These are phyloP conservation scores for Agrochola macilenta DNA, from an alignment of 2,888 invertebrate genomes.

Conservation along the genomic window DNA sequence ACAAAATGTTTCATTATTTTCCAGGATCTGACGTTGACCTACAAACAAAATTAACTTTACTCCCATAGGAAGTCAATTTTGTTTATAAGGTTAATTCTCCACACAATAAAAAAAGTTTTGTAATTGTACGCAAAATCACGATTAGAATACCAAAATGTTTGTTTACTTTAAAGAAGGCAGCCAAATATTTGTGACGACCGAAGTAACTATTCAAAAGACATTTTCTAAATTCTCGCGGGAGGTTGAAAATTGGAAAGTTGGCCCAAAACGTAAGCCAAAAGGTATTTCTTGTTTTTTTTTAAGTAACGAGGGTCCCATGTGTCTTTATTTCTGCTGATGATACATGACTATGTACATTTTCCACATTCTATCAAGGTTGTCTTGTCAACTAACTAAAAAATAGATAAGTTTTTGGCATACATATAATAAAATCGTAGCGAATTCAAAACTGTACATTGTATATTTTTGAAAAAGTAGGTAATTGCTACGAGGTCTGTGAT, in stretches of 20 bases:
- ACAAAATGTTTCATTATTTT: constrained; percentile 42
- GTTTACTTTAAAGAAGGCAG: constrained; percentile 10
- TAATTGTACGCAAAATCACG: constrained; percentile 23
- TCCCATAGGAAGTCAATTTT: constrained; percentile 40
- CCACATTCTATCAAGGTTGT: constrained; percentile 23
- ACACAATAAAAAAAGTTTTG: constrained; percentile 20
- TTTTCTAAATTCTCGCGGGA: constrained; percentile 27
- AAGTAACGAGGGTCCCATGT: constrained; percentile 23
- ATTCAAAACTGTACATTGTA: no score
- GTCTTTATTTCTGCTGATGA: constrained; percentile 29
- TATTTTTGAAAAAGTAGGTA: no score
- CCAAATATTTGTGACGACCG: constrained; percentile 6
- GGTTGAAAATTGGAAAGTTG: constrained; percentile 32
- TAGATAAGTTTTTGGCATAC: no score
- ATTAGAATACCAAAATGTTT: constrained; percentile 25
- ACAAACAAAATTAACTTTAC: constrained; percentile 45
- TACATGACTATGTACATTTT: constrained; percentile 22
- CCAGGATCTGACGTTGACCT: constrained; percentile 22
- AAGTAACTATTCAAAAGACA: constrained; percentile 29
- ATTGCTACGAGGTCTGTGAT: no score
- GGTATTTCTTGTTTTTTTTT: constrained; percentile 33
- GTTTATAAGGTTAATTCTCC: constrained; percentile 16
- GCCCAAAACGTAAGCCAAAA: constrained; percentile 29
- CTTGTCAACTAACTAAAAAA: constrained; percentile 8
- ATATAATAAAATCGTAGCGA: no score